These are phyloP conservation scores for Acanthosepion lycidas DNA, from an alignment of 2,888 invertebrate genomes.

Conservation along the genomic window DNA sequence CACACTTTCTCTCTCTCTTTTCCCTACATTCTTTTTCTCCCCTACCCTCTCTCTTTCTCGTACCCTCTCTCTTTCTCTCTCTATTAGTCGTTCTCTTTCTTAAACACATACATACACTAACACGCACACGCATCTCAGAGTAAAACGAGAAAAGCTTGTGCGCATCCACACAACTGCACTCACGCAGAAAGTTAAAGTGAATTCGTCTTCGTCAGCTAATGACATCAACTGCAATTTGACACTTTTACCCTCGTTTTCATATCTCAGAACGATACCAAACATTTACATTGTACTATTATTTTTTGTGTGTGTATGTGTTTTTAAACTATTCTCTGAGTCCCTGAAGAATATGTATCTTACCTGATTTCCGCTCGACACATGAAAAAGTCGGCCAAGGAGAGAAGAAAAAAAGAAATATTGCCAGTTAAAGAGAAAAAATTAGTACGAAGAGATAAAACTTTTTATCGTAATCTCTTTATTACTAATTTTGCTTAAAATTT, in stretches of 20 bases:
- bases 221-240: neutral
- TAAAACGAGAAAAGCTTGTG: too few relatives aligned
- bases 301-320: neutral
- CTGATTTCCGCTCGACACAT: neutral
- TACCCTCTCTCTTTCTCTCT: neutral
- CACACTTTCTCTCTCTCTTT: too few relatives aligned
- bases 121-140: too few relatives aligned
- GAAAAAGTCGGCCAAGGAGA: slow-evolving; percentile 20
- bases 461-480: neutral
- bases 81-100: neutral
- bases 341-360: neutral
- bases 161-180: too few relatives aligned
- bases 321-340: too few relatives aligned
- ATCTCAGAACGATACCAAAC: neutral
- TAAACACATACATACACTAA: too few relatives aligned
- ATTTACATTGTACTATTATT: neutral
- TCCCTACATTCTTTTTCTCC: too few relatives aligned
- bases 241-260: neutral
- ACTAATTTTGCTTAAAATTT: neutral
- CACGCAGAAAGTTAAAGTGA: neutral
- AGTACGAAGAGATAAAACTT: neutral
- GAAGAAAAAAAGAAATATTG: neutral
- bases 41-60: too few relatives aligned
- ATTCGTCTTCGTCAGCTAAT: neutral
- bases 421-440: neutral